Base-by-base conservation (phyloP, 2,888 invertebrate genomes). In the Nephrotoma flavescens region DNA sequence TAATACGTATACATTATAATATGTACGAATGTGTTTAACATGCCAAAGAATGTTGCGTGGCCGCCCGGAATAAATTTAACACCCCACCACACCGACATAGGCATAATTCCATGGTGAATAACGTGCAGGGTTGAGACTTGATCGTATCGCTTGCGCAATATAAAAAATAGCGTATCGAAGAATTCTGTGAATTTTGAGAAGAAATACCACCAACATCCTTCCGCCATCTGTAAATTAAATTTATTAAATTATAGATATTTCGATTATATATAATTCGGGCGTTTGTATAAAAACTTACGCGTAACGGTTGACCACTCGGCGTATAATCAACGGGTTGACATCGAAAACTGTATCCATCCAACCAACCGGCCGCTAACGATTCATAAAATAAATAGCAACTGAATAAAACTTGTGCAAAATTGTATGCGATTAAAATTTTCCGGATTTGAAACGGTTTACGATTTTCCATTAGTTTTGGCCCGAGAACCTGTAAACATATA, bases 1-100 rank as follows among this genome's bases (percentile, higher is more conserved):
- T 98, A 98, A 91, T 98, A 98, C 0, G 95, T 94, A 92, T 98
- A 98, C 98, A 98, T 98, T 87, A 98, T 92, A 88, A 98, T 96
- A 92, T 98, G 98, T 4, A 98, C 98, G 90, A 98, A 98, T 0
- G 97, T 97, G 92, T 98, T 98, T 88, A 98, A 92, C 92, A 97
- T 94, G 2, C 98, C 97, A 91, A 98, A 98, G 94, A 98, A 98
- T 3, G 97, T 96, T 41, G 96, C 96, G 92, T 98, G 98, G 41
- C 98, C 98, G 89, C 97, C 97, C 90, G 96, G 96, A 0, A 96
- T 96, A 91, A 96, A 97, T 91, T 96, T 96, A 88, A 97, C 96
- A 87, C 97, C 97, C 91, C 96, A 96, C 97, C 97, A 97, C 87
- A 97, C 97, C 7, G 97, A 97, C 91, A 97, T 94, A 4, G 98